A percentile compares a stretch with the other conserved stretches of the same genome.
phyloP scores from a whole-genome alignment of 1,140 invertebrate genomes.

The Idris sp. region DNA sequence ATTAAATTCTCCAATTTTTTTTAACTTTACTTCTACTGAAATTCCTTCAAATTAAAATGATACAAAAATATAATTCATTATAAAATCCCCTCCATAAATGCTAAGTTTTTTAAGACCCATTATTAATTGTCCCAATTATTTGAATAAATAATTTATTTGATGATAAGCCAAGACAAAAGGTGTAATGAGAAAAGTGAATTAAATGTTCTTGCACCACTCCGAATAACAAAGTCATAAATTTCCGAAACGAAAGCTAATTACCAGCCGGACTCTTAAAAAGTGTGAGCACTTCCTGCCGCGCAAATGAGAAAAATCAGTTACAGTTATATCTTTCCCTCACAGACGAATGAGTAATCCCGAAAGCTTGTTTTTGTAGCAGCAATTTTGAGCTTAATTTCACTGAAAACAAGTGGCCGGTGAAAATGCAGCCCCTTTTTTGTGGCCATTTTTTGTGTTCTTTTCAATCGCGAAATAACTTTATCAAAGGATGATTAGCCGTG shows the following conservation, averaged over 20 bases:
- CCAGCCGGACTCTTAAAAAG: constrained; percentile 36
- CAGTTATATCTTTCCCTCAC: constrained; percentile 26
- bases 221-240: constrained; percentile 61
- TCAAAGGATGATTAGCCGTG: constrained; percentile 34
- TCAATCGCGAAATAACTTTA: constrained; percentile 29
- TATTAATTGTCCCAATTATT: too few species aligned
- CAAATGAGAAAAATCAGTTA: constrained; percentile 49
- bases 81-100: too few species aligned
- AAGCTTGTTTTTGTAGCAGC: constrained; percentile 32
- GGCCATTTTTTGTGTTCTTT: too few species aligned
- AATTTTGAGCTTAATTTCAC: constrained; percentile 31
- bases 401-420: constrained; percentile 9
- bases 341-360: constrained; percentile 40
- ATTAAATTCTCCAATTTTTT: too few species aligned
- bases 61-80: too few species aligned
- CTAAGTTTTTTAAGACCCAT: too few species aligned
- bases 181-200: constrained; percentile 49
- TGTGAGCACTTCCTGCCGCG: constrained; percentile 12
- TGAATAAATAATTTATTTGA: constrained; percentile 38
- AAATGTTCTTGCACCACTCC: constrained; percentile 27
- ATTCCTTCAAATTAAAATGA: too few species aligned
- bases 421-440: constrained; percentile 5
- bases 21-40: too few species aligned
- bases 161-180: constrained; percentile 35
- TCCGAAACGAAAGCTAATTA: constrained; percentile 52